Base-by-base conservation (phyloP, 2,797 vertebrate genomes). In the Discoglossus pictus region DNA sequence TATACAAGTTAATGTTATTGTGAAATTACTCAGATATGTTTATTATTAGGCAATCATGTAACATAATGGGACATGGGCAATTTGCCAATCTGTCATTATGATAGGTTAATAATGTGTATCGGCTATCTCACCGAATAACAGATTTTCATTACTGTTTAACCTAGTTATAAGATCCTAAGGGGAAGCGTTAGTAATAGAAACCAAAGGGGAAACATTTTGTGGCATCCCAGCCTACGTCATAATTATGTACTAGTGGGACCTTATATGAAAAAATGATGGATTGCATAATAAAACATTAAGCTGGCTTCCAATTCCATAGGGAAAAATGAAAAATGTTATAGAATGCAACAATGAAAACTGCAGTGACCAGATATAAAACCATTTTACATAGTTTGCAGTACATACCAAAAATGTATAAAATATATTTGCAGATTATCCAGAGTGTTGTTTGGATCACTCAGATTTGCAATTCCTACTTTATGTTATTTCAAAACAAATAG, bases 41-140 rank as follows among this genome's bases (percentile, higher is more conserved):
- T 42, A 60, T 58, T 60, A 31, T 21, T 7, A 50, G 54, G 11
- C 51, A 48, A 25, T 54, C 16, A 48, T 47, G 12, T 58, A 66
- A 39, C 42, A 58, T 48, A 58, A 66, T 66, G 34, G 16, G 16
- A 39, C 43, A 25, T 56, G 15, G 2, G 56, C 63, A 65, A 55
- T 56, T 65, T 56, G 13, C 20, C 53, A 59, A 60, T 51, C 36
- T 39, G 44, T 67, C 65, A 59, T 51, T 15, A 25, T 67, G 54
- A 60, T 59, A 67, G 65, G 54, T 67, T 67, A 67, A 67, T 67
- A 59, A 60, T 52, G 17, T 67, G 60, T 24, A 67, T 67, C 54
- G 42, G 24, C 55, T 67, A 59, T 51, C 65, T 24, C 51, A 60
- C 39, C 60, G 44, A 67, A 67, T 59, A 67, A 67, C 65, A 59